Conservation (phyloP, 1,140 invertebrate genomes). For the Meloidogyne floridensis region DNA sequence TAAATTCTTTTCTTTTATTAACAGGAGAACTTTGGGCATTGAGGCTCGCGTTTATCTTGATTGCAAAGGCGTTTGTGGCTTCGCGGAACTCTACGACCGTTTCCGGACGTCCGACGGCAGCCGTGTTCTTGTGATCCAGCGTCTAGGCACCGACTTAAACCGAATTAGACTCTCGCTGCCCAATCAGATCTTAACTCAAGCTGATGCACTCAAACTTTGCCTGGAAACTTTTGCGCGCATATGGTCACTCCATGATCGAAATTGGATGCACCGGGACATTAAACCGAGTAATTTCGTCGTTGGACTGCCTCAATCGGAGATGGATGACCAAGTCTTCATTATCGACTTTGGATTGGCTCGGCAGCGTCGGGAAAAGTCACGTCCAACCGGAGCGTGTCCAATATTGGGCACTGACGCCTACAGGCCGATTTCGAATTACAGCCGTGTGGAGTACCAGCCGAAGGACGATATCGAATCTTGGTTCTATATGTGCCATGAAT, state of each 20-base stretch:
- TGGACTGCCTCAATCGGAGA: neutral
- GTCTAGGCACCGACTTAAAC: neutral
- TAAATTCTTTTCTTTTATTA: neutral
- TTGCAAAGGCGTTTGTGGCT: neutral
- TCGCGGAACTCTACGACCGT: neutral
- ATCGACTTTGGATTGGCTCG: neutral
- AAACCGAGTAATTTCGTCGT: neutral
- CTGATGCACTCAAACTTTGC: neutral
- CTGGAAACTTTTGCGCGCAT: neutral
- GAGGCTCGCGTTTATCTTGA: neutral
- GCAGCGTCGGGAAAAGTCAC: neutral
- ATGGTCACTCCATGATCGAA: neutral
- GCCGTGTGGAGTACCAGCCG: neutral
- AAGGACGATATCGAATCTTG: neutral
- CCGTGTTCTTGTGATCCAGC: neutral
- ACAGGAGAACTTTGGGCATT: neutral
- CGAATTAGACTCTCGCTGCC: neutral
- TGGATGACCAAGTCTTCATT: slow-evolving; percentile 4
- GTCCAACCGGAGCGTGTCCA: neutral
- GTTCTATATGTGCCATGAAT: slow-evolving; percentile 5
- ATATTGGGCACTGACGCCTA: neutral
- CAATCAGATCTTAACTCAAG: neutral
- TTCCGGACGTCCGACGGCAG: neutral
- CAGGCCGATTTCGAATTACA: slow-evolving; percentile 1
- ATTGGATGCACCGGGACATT: neutral